Evolutionary conservation across 1,140 invertebrate species (phyloP).

Genomic region (Lycorma delicatula): DNA sequence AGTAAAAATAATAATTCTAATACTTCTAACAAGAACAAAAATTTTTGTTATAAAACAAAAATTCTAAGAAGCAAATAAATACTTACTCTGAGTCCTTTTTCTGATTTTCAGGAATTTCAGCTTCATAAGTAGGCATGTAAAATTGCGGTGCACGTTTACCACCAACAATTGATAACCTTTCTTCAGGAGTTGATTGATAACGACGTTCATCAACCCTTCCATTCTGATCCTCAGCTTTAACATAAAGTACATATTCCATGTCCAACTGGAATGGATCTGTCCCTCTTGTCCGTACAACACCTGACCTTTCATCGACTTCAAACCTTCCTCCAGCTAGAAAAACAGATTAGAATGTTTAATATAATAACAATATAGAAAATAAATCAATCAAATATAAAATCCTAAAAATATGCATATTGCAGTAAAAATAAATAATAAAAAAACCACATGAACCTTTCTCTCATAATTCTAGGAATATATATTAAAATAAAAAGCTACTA

Average conservation of each 20-base stretch:
- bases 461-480: no score
- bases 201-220: slow-evolving; percentile 78
- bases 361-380: no score
- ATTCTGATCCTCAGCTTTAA: slow-evolving; percentile 92
- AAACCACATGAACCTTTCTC: no score
- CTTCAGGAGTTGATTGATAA: slow-evolving; percentile 80
- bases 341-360: slow-evolving; percentile 8
- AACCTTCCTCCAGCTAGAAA: slow-evolving; percentile 60
- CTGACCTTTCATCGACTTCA: slow-evolving; percentile 85
- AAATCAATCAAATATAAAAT: no score
- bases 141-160: slow-evolving; percentile 90
- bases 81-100: slow-evolving; percentile 93
- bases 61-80: no score
- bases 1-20: no score
- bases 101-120: slow-evolving; percentile 91
- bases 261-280: slow-evolving; percentile 88
- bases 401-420: no score
- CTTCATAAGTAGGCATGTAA: slow-evolving; percentile 86
- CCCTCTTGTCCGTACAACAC: slow-evolving; percentile 84
- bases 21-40: no score
- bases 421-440: no score
- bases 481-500: no score
- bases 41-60: no score
- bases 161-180: slow-evolving; percentile 83
- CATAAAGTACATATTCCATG: slow-evolving; percentile 93